Conservation (phyloP, 2,113 vertebrate genomes). For the Chinchilla lanigera region DNA sequence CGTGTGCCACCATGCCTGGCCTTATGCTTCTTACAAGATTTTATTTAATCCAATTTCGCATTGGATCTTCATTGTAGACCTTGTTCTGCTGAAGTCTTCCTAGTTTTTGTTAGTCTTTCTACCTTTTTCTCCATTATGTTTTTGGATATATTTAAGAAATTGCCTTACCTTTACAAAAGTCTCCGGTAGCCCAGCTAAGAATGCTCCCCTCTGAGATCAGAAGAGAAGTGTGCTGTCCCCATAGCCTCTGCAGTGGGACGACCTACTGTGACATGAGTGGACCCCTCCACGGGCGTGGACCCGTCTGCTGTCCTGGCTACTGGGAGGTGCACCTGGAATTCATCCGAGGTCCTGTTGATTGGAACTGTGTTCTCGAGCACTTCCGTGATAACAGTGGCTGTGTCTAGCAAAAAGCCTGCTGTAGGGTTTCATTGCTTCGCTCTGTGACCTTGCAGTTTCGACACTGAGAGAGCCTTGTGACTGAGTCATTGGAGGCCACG, state of each 20-base stretch:
- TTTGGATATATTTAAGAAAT: constrained; percentile 31
- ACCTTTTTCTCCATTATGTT: background rate
- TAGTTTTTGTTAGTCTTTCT: background rate
- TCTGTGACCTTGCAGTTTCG: background rate
- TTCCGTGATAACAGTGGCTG: constrained; percentile 55
- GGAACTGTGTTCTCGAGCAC: constrained; percentile 46
- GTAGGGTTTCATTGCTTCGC: background rate
- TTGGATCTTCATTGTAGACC: background rate
- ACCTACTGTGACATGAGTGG: background rate
- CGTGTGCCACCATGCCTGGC: background rate
- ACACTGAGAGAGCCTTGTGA: background rate
- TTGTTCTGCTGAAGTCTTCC: background rate
- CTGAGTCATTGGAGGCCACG: constrained; percentile 59
- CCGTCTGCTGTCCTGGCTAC: background rate
- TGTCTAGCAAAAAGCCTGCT: background rate
- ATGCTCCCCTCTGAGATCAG: background rate
- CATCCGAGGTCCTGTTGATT: constrained; percentile 35
- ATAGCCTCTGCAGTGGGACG: background rate
- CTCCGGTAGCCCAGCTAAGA: background rate
- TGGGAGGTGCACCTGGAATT: constrained; percentile 42
- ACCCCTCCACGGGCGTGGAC: background rate
- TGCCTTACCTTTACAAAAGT: background rate
- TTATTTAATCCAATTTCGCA: background rate
- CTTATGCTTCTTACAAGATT: background rate
- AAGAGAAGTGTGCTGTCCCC: background rate